Base-by-base conservation (phyloP, 53 echinoderm and acorn worm genomes). In the Luidia sarsii region DNA sequence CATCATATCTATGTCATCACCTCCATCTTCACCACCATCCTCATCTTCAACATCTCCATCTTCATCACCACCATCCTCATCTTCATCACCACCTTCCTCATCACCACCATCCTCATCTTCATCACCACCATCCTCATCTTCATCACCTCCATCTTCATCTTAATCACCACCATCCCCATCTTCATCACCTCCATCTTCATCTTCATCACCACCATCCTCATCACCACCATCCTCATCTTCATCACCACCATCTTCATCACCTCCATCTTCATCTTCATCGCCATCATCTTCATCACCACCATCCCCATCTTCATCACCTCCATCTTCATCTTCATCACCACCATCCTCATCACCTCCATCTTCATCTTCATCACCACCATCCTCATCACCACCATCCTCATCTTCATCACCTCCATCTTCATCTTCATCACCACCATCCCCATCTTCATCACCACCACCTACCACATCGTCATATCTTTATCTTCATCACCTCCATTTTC, bases 391-490 rank as follows among this genome's bases (percentile, higher is more conserved):
- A 33, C 23, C 20, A 10, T 39, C 20, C 22, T 32, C 19, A 67
- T 24, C 41, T 59, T 19, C 2, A 24, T 64, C 81, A 31, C 20
- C 21, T 33, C 39, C 29, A 31, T 71, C 32, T 19, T 31, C 39
- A 27, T 49, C 34, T 55, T 82, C 79, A 29, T 35, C 63, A 36
- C 39, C 79, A 23, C 63, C 56, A 4, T 82, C 56, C 35, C 28
- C 33, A n/a, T 79, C 30, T 0, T 50, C 82, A 48, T 33, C 50
- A 33, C 39, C 69, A 48, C 21, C 50, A 33, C 39, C 69, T 24
- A 19, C 18, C 27, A 55, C 53, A 48, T 23, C 35, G 22, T 70
- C 69, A 29, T 49, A 27, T 60, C 43, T 3, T 22, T 8, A 25
- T 60, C 39, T 34, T 41, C 23, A 11, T 28, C 52, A 50, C 32